Evolutionary conservation across 2,888 invertebrate genomes (phyloP), one percentile per base, ranked within the genome.

Genomic region (Drosophila quinaria): DNA sequence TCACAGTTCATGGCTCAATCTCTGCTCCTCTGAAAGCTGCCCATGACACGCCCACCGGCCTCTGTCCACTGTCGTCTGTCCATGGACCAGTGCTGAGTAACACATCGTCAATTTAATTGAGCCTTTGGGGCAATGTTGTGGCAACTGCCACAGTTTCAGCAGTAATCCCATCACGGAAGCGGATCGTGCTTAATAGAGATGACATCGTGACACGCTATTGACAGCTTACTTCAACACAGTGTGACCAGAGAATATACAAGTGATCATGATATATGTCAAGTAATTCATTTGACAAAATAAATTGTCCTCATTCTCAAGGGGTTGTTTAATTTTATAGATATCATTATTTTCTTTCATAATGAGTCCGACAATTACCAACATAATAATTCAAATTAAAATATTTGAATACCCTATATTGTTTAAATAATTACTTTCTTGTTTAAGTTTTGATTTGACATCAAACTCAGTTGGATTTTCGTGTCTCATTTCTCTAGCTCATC

Each of bases 61-160:
- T 11, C 50, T 9, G 11, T 9, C 11, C 19, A 13, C 39, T 31
- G 22, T n/a, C 10, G 19, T 31, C 11, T 13, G 22, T 15, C 29
- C 22, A 35, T 19, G 19, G 35, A 11, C 22, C 55, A 62, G 15
- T 41, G 22, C 47, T 60, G 47, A 42, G 64, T 35, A 61, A 58
- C 73, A 61, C 52, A 60, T 74, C 69, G 74, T 69, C 75, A 79
- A 79, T 79, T 79, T 74, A 79, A 79, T 79, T 75, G 75, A 79
- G 75, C 63, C 68, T 59, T 67, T 37, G 64, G 72, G 73, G 58
- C 63, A 56, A 39, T 49, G 37, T 39, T 51, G 54, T 46, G 50
- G 35, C 41, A 64, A 55, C 31, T 78, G 79, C 44, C 58, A 39
- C 50, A 67, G 61, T 59, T 62, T 42, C 59, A 51, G 79, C 46